These are phyloP conservation scores for Hippoglossus hippoglossus DNA, from an alignment of 2,797 vertebrate genomes.

Conservation along the genomic window DNA sequence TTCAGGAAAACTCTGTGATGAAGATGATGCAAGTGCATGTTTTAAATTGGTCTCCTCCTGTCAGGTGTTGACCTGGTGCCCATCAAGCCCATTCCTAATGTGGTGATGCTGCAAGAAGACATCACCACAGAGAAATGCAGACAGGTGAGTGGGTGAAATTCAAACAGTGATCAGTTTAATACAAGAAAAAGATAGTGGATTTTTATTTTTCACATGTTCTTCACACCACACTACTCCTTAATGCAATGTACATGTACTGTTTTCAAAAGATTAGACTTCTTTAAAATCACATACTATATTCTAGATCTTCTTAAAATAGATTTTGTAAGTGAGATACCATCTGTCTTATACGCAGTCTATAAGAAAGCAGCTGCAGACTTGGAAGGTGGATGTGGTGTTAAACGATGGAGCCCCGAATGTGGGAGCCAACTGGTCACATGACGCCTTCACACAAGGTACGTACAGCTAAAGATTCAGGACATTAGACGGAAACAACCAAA, in stretches of 20 bases:
- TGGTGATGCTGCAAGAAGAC: constrained; percentile 94
- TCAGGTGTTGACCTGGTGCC: constrained; percentile 95
- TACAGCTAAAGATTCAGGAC: background rate
- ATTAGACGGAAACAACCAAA: background rate
- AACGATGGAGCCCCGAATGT: constrained; percentile 97
- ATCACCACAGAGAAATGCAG: constrained; percentile 95
- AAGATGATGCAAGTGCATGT: too few species aligned
- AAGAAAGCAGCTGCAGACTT: constrained; percentile 94
- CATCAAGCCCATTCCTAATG: constrained; percentile 93
- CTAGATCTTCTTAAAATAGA: background rate
- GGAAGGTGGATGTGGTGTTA: constrained; percentile 97
- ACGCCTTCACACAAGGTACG: constrained; percentile 94
- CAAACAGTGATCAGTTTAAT: too few species aligned
- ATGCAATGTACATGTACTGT: background rate
- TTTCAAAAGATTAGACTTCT: background rate
- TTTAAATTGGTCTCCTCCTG: constrained; percentile 3
- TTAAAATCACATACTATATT: background rate
- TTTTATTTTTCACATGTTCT: too few species aligned
- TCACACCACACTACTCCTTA: too few species aligned
- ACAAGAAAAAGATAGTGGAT: too few species aligned
- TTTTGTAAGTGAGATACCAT: background rate
- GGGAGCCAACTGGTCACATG: constrained; percentile 95
- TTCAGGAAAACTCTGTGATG: background rate
- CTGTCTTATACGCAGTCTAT: constrained; percentile 81
- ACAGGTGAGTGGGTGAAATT: constrained; percentile 84